Percentiles rank a stretch among this genome's conserved stretches.
phyloP scores from a whole-genome alignment of 2,888 invertebrate genomes.

The Nasonia oneida region DNA sequence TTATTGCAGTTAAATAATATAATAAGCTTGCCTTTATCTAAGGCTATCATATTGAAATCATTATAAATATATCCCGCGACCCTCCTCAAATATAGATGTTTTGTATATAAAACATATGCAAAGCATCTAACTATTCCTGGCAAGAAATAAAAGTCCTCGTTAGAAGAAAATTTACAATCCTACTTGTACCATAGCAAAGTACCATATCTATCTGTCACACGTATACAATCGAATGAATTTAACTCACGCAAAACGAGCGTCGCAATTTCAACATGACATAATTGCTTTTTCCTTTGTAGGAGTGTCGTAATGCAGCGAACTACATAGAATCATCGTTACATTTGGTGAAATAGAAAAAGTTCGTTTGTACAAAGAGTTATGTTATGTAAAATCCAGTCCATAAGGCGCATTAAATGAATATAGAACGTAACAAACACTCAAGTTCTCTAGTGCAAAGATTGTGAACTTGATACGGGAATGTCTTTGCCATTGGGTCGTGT shows the following conservation, averaged over 20 bases:
- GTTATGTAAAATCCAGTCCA: background rate
- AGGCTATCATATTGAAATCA: background rate
- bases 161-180: background rate
- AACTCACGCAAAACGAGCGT: conserved; percentile 26
- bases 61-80: background rate
- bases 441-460: conserved; percentile 13
- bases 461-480: conserved; percentile 47
- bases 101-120: background rate
- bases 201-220: background rate
- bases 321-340: conserved; percentile 30
- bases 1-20: too few relatives aligned
- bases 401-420: background rate
- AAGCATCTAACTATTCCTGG: too few relatives aligned
- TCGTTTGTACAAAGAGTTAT: background rate
- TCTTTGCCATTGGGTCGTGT: conserved; percentile 32
- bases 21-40: background rate
- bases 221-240: conserved; percentile 13
- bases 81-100: background rate
- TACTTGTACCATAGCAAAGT: background rate
- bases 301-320: background rate
- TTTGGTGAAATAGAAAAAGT: background rate
- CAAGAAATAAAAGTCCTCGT: too few relatives aligned
- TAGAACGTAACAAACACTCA: background rate
- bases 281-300: conserved; percentile 12
- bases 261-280: conserved; percentile 10